These are phyloP conservation scores for Drosophila miranda DNA, from an alignment of 1,140 invertebrate genomes.

Conservation along the genomic window DNA sequence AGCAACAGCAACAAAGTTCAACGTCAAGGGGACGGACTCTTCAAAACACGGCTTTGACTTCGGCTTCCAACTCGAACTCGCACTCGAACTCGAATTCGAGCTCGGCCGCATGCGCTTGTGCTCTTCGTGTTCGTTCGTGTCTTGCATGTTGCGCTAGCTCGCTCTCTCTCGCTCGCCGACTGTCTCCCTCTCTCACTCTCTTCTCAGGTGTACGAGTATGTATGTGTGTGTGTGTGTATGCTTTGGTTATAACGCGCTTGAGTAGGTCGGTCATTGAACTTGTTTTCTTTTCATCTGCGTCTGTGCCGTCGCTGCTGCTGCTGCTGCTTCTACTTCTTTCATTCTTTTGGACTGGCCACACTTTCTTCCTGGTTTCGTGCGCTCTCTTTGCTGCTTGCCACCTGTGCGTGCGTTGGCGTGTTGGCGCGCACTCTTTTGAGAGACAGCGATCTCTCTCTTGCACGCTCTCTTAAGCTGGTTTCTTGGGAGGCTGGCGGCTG, in stretches of 20 bases:
- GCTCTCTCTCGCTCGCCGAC: slow-evolving; percentile 5
- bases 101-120: slow-evolving; percentile 64
- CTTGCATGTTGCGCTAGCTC: slow-evolving; percentile 34
- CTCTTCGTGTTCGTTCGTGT: slow-evolving; percentile 37
- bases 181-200: slow-evolving; percentile 17
- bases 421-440: neutral
- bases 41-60: slow-evolving; percentile 17
- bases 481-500: slow-evolving; percentile 13
- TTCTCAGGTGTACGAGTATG: slow-evolving; percentile 1
- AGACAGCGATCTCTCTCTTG: slow-evolving; percentile 20
- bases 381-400: slow-evolving; percentile 36
- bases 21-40: slow-evolving; percentile 43
- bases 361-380: slow-evolving; percentile 74
- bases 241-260: slow-evolving; percentile 81
- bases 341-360: slow-evolving; percentile 70
- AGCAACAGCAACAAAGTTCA: slow-evolving; percentile 63
- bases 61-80: slow-evolving; percentile 9
- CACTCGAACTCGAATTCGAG: slow-evolving; percentile 3
- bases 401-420: slow-evolving; percentile 54
- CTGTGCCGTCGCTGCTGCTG: slow-evolving; percentile 24
- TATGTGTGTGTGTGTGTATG: slow-evolving; percentile 42
- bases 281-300: slow-evolving; percentile 74
- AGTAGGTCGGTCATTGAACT: slow-evolving; percentile 83
- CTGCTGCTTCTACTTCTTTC: slow-evolving; percentile 34
- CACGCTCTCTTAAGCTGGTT: slow-evolving; percentile 25